Evolutionary conservation across 1,140 invertebrate genomes (phyloP).

Genomic region (Solenopsis invicta): DNA sequence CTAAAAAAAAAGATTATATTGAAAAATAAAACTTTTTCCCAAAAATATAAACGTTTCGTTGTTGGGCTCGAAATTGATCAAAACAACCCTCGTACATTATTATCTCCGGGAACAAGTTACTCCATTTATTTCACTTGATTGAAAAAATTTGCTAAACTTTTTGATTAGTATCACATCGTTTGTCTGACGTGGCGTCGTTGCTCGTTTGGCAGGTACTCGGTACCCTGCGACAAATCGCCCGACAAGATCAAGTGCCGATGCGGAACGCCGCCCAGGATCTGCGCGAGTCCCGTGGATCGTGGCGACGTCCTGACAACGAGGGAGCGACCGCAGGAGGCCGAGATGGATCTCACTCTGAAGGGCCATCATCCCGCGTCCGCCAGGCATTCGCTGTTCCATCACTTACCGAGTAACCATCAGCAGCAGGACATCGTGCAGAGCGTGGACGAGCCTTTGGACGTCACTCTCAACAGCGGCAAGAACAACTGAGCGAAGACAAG

Average conservation of each 20-base stretch:
- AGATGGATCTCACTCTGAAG: constrained; percentile 86
- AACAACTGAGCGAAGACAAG: constrained; percentile 73
- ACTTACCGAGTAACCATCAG: constrained; percentile 77
- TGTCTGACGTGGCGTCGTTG: not conserved
- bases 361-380: constrained; percentile 72
- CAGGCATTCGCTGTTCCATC: constrained; percentile 80
- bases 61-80: no score
- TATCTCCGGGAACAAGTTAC: not conserved
- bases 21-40: no score
- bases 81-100: not conserved
- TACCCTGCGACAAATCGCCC: constrained; percentile 84
- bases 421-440: constrained; percentile 76
- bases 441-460: constrained; percentile 85
- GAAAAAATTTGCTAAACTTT: not conserved
- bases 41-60: no score
- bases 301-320: constrained; percentile 74
- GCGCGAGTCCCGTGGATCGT: constrained; percentile 79
- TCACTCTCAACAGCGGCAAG: constrained; percentile 82
- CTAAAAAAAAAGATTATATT: no score
- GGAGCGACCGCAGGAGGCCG: constrained; percentile 84
- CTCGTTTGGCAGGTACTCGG: constrained; percentile 78
- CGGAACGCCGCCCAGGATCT: constrained; percentile 81
- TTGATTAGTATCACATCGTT: not conserved
- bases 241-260: constrained; percentile 84
- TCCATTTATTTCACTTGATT: not conserved